These are phyloP conservation scores for Belgica antarctica DNA, from an alignment of 2,888 invertebrate genomes.

Conservation along the genomic window DNA sequence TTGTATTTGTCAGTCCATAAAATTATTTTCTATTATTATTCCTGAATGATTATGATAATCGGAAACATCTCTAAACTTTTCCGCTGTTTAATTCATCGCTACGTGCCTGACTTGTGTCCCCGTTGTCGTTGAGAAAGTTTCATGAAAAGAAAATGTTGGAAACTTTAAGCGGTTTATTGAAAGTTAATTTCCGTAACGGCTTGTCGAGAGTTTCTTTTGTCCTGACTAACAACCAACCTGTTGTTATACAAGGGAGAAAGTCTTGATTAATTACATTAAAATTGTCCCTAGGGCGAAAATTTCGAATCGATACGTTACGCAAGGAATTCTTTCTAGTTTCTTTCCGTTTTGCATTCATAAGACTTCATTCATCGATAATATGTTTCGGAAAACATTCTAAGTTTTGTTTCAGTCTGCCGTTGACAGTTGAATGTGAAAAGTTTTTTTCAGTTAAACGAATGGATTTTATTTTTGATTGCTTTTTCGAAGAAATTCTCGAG, in stretches of 20 bases:
- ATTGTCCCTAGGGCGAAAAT: no score
- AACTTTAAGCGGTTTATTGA: conserved; percentile 2
- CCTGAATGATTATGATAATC: no score
- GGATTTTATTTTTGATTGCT: conserved; percentile 77
- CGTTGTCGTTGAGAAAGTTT: background rate
- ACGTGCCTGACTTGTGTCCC: no score
- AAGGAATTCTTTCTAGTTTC: background rate
- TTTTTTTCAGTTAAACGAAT: conserved; percentile 54
- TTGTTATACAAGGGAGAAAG: no score
- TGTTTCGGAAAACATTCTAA: background rate
- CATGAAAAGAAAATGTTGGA: background rate
- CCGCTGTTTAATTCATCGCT: no score
- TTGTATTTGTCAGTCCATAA: no score
- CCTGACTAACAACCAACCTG: no score
- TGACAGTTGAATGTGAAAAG: no score
- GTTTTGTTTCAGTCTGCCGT: background rate
- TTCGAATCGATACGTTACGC: background rate
- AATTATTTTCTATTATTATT: no score
- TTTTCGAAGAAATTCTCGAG: conserved; percentile 73
- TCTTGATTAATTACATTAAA: no score
- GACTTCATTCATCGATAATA: background rate
- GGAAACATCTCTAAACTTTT: no score
- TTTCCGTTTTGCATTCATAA: background rate
- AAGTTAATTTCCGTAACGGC: conserved; percentile 5
- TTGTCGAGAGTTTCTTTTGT: background rate